Evolutionary conservation across 2,888 invertebrate genomes (phyloP), one percentile per base, ranked within the genome.

Genomic region (Clivina fossor): DNA sequence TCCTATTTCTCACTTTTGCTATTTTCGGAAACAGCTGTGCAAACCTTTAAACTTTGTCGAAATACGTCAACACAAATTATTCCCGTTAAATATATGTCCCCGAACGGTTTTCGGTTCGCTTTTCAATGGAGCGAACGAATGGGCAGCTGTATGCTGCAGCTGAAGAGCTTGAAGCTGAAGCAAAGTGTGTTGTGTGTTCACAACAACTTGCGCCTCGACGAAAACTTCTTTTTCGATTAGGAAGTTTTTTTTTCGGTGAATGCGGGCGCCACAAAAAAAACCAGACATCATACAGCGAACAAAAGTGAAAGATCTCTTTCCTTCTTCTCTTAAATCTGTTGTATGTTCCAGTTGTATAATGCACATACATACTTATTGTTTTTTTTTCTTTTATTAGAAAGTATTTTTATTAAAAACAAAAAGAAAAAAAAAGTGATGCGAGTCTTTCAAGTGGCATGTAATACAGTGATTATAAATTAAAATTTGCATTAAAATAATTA

Each of bases 151-250:
- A 46, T 18, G 46, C 16, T 24, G 47, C 22, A 47, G 35, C 20
- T 22, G 33, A 16, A 33, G 19, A 47, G 35, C n/a, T 11, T 11
- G 30, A 30, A 30, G 30, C 30, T 11, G 13, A 5, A 33, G 33
- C 35, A 47, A 47, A 33, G 46, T 46, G 46, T 46, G 32, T 46
- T 47, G 47, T 47, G 47, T 47, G n/a, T n/a, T n/a, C n/a, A n/a
- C 47, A 32, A 47, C 47, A 47, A 33, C 47, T 32, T 33, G 47
- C 15, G 33, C 35, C 11, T 9, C 19, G 13, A 41, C 15, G 41
- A 41, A 41, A 47, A 47, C 22, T 47, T 47, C 47, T 32, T 33
- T 32, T 47, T 47, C 35, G 32, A 47, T 47, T 47, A 32, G 20
- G 47, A 33, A 41, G 35, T 22, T 32, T 33, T 47, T 47, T 47